phyloP scores from a whole-genome alignment of 2,888 invertebrate genomes.

The Pollenia griseotomentosa region DNA sequence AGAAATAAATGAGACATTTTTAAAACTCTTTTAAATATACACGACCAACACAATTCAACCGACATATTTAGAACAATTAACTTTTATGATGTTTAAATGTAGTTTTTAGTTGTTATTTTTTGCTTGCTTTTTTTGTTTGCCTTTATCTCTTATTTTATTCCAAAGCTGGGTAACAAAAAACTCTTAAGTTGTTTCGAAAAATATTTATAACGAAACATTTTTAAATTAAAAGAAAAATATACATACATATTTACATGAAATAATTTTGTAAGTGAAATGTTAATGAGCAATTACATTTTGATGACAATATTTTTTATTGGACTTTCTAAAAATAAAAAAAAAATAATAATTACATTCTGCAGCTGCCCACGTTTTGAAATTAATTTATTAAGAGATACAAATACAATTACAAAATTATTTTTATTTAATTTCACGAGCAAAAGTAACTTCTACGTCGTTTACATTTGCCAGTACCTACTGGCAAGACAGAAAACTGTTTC shows the following conservation, averaged over 20 bases:
- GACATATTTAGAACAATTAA: conserved; percentile 17
- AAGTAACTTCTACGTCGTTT: too few species aligned
- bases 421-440: too few species aligned
- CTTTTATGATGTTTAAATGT: not conserved
- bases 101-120: too few species aligned
- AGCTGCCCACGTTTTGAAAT: too few species aligned
- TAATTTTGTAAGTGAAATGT: not conserved
- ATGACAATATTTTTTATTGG: not conserved
- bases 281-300: not conserved
- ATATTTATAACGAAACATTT: not conserved
- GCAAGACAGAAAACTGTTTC: too few species aligned
- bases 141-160: not conserved
- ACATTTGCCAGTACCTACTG: too few species aligned
- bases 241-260: not conserved
- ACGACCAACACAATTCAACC: not conserved
- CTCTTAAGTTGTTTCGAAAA: not conserved
- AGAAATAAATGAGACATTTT: not conserved
- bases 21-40: conserved; percentile 10
- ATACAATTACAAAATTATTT: too few species aligned
- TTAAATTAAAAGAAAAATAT: too few species aligned
- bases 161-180: too few species aligned
- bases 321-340: not conserved
- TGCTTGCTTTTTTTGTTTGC: not conserved
- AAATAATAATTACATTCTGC: too few species aligned
- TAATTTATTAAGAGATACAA: too few species aligned